Evolutionary conservation across 2,888 invertebrate species (phyloP).

Genomic region (Drosophila meridionalis): DNA sequence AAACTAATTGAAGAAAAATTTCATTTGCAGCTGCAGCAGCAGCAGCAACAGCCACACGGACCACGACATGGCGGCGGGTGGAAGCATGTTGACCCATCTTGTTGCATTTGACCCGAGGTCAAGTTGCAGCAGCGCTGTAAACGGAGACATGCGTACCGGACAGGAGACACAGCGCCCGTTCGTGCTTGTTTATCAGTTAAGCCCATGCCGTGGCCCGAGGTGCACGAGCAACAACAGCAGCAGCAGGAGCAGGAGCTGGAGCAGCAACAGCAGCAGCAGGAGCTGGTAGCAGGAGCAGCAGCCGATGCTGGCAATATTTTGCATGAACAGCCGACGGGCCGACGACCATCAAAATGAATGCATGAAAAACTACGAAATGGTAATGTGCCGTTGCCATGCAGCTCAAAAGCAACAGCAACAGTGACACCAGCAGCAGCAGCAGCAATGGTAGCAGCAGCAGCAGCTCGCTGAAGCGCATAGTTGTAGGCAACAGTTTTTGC

Average conservation of each 20-base stretch:
- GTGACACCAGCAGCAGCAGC: not conserved
- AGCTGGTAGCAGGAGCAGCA: not conserved
- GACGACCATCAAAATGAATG: slow-evolving; percentile 73
- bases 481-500: slow-evolving; percentile 52
- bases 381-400: slow-evolving; percentile 71
- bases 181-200: slow-evolving; percentile 67
- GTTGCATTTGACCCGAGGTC: slow-evolving; percentile 76
- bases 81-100: slow-evolving; percentile 61
- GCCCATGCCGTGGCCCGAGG: slow-evolving; percentile 37
- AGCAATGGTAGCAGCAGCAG: slow-evolving; percentile 24
- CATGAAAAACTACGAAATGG: slow-evolving; percentile 76
- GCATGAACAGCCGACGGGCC: slow-evolving; percentile 48
- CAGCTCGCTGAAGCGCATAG: slow-evolving; percentile 34
- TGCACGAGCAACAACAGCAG: slow-evolving; percentile 7
- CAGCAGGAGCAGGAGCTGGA: not conserved
- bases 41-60: not conserved
- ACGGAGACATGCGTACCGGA: slow-evolving; percentile 38
- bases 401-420: slow-evolving; percentile 30
- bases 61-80: not conserved
- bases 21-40: slow-evolving; percentile 57
- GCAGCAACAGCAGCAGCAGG: slow-evolving; percentile 3
- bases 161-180: slow-evolving; percentile 34
- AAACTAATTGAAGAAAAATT: slow-evolving; percentile 81
- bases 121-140: slow-evolving; percentile 59
- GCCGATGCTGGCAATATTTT: slow-evolving; percentile 55